Evolutionary conservation across 2,888 invertebrate species (phyloP), one percentile per base, ranked within the genome.

Genomic region (Orchesellides sinensis): DNA sequence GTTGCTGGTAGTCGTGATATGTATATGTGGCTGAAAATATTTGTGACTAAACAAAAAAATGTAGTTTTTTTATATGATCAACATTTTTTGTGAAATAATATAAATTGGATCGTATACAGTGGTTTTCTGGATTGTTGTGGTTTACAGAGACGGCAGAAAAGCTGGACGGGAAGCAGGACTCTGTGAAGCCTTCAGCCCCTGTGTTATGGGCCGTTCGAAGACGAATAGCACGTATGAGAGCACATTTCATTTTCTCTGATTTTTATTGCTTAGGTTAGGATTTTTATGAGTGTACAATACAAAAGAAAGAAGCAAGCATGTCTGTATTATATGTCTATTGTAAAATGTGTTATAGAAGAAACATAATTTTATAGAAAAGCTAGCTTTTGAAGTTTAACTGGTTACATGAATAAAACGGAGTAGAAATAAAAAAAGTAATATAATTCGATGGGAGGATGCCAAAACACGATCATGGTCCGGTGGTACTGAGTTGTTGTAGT

Each of bases 131-230:
- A 40, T 35, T 63, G 40, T 65, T 78, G 68, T 75, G 61, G 65
- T 77, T 86, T 86, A n/a, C 80, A 85, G 83, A 79, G 56, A 74
- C 80, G 72, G 49, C 74, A 83, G 78, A 80, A 83, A 88, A 87
- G 63, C 88, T 88, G 88, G 88, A 86, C 81, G 85, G 81, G 74
- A 75, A 85, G 73, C 73, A 86, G 81, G 84, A 81, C 70, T 56
- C 70, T 78, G 69, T 49, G 49, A 85, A 83, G 56, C 83, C 85
- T 52, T 79, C 86, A 63, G 86, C 84, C 83, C 88, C 88, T 72
- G 88, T 88, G 87, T 86, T 88, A 88, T 88, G 88, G 88, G 88
- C 88, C 54, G 85, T 83, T 75, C 79, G 70, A 79, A 70, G 79
- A 72, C 79, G 79, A 70, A 79, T 79, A 65, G 70, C 79, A 79